A percentile compares a stretch with the other conserved stretches of the same genome.
phyloP scores from a whole-genome alignment of 1,140 invertebrate species.

The Neodiprion lecontei region DNA sequence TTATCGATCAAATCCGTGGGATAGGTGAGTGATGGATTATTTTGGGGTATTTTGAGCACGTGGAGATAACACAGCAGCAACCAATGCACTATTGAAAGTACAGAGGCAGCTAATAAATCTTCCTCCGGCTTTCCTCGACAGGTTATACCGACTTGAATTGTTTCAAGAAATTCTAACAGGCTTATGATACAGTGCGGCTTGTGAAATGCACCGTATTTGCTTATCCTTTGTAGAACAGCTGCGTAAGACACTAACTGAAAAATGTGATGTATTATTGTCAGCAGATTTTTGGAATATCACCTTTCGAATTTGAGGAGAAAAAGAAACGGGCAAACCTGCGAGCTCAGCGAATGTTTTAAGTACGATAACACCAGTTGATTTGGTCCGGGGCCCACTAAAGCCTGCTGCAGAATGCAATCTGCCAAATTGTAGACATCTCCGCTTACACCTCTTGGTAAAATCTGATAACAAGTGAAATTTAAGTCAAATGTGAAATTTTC shows the following conservation, averaged over 20 bases:
- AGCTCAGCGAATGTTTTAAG: slow-evolving; percentile 88
- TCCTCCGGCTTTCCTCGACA: slow-evolving; percentile 83
- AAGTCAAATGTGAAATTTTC: slow-evolving; percentile 14
- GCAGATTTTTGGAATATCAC: slow-evolving; percentile 4
- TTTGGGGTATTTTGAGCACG: slow-evolving; percentile 63
- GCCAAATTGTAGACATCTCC: slow-evolving; percentile 92
- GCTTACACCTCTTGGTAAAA: slow-evolving; percentile 83
- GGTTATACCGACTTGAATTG: slow-evolving; percentile 75
- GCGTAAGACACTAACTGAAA: slow-evolving; percentile 84
- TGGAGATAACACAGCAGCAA: slow-evolving; percentile 80
- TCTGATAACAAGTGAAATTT: slow-evolving; percentile 50
- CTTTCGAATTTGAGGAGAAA: background rate
- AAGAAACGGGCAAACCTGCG: slow-evolving; percentile 64
- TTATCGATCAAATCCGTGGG: slow-evolving; percentile 73
- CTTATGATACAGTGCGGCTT: slow-evolving; percentile 89
- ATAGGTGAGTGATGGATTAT: slow-evolving; percentile 57
- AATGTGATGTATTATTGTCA: slow-evolving; percentile 11
- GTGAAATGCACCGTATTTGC: slow-evolving; percentile 87
- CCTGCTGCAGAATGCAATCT: slow-evolving; percentile 92
- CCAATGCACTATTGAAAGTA: slow-evolving; percentile 82
- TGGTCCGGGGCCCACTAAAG: slow-evolving; percentile 88
- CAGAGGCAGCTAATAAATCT: slow-evolving; percentile 74
- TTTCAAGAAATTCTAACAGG: slow-evolving; percentile 84
- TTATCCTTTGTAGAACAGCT: slow-evolving; percentile 85
- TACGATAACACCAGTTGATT: slow-evolving; percentile 91